Evolutionary conservation across 2,113 vertebrate genomes (phyloP).

Genomic region (Vidua macroura): DNA sequence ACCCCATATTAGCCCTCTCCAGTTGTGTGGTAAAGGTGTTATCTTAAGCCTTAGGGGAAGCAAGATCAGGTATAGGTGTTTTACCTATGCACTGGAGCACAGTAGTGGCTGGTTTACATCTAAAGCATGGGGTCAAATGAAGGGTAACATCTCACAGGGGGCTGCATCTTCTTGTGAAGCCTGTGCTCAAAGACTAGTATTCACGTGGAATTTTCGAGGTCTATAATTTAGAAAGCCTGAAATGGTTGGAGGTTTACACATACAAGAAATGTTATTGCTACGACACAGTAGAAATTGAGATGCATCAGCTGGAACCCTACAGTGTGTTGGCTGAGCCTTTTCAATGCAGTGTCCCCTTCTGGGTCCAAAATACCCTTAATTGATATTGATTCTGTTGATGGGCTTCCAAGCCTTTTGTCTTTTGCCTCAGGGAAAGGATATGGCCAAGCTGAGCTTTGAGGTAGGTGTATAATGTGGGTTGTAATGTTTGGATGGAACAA

Average conservation of each 20-base stretch:
- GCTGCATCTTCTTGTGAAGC: not conserved
- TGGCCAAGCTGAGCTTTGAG: constrained; percentile 1
- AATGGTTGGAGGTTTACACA: not conserved
- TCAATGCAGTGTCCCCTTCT: constrained; percentile 12
- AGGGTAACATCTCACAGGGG: not conserved
- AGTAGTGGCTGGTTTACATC: not conserved
- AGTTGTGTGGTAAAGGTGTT: not conserved
- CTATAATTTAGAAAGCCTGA: not conserved
- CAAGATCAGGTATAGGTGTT: not conserved
- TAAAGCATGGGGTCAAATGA: rapidly evolving
- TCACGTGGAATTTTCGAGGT: not conserved
- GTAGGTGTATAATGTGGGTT: not conserved
- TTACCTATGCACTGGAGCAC: not conserved
- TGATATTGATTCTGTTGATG: constrained; percentile 40
- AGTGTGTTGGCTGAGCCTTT: not conserved
- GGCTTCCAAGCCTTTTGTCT: not conserved
- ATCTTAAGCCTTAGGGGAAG: not conserved
- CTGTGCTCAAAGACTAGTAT: not conserved
- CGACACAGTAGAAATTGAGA: not conserved
- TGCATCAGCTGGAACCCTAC: not conserved
- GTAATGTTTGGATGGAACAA: not conserved
- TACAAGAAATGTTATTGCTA: not conserved
- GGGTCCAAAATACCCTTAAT: constrained; percentile 17
- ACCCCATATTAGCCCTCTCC: not conserved
- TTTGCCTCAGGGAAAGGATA: constrained; percentile 29